phyloP scores from a whole-genome alignment of 2,888 invertebrate genomes.

The Cremastobaeus sp. region DNA sequence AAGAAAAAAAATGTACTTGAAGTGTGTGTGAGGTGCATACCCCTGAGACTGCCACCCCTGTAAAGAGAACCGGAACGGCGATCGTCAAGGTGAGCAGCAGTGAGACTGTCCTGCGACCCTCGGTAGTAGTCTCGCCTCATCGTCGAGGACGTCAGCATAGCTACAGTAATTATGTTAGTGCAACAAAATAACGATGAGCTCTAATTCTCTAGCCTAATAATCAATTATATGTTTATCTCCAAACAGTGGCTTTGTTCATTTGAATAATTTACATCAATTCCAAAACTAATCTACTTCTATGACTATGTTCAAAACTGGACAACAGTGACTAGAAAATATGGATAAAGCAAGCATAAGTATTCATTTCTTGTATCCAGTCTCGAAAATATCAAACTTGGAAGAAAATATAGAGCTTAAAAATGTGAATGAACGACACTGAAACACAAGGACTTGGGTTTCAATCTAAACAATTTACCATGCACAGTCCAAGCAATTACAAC shows the following conservation, averaged over 20 bases:
- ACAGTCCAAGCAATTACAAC: constrained; percentile 68
- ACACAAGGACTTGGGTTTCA: neutral
- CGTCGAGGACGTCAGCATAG: constrained; percentile 80
- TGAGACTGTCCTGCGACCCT: constrained; percentile 94
- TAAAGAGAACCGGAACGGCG: constrained; percentile 82
- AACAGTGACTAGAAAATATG: neutral
- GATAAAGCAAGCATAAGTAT: neutral
- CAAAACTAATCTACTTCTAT: constrained; percentile 23
- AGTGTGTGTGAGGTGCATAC: constrained; percentile 76
- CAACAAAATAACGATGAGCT: constrained; percentile 70
- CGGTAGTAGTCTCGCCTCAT: constrained; percentile 94
- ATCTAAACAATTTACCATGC: constrained; percentile 66
- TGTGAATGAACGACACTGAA: constrained; percentile 21
- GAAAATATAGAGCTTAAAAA: constrained; percentile 40
- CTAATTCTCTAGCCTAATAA: constrained; percentile 70
- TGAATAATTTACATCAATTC: constrained; percentile 36
- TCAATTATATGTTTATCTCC: neutral
- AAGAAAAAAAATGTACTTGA: constrained; percentile 40
- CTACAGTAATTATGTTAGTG: constrained; percentile 77
- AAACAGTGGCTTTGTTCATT: too few relatives aligned
- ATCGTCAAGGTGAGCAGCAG: constrained; percentile 81
- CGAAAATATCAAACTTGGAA: constrained; percentile 1
- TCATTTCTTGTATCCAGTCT: neutral
- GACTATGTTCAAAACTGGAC: neutral
- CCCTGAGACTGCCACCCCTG: constrained; percentile 83